Percentiles rank a stretch among this genome's conserved stretches.
These are phyloP conservation scores for Amblyteles armatorius DNA, from an alignment of 2,888 invertebrate species.

Conservation along the genomic window DNA sequence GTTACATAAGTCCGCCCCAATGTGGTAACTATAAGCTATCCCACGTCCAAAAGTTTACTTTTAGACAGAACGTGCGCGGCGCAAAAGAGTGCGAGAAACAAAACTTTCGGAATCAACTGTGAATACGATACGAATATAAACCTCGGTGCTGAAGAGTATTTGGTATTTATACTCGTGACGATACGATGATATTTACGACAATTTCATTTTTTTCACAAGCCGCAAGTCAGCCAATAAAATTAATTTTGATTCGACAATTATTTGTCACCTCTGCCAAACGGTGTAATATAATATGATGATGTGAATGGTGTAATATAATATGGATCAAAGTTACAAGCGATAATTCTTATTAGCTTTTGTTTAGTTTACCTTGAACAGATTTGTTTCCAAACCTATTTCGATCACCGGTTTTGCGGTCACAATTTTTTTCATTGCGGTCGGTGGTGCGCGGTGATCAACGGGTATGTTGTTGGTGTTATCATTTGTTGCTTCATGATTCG, in stretches of 20 bases:
- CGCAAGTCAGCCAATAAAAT: slow-evolving; percentile 9
- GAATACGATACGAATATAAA: background rate
- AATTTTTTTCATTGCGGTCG: too few species aligned
- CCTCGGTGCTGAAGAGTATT: background rate
- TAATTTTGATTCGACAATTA: background rate
- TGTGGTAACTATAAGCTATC: too few species aligned
- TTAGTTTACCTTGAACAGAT: too few species aligned
- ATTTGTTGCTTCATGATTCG: too few species aligned
- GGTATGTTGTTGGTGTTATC: too few species aligned
- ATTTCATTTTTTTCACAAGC: background rate
- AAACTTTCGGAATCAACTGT: background rate
- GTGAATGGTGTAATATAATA: background rate
- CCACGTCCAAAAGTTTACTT: too few species aligned
- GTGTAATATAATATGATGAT: background rate
- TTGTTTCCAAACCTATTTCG: too few species aligned
- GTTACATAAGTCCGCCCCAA: too few species aligned
- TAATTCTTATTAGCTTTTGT: background rate
- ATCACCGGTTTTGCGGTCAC: too few species aligned
- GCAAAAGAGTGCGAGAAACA: background rate
- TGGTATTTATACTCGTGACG: background rate
- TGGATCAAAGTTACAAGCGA: background rate
- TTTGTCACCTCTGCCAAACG: background rate
- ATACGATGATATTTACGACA: background rate
- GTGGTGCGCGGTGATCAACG: too few species aligned
- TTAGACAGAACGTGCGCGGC: background rate